Percentiles rank a stretch among this genome's conserved stretches.
Conservation (phyloP, 2,888 invertebrate species). For the Rhimphoctona megacephalus region DNA sequence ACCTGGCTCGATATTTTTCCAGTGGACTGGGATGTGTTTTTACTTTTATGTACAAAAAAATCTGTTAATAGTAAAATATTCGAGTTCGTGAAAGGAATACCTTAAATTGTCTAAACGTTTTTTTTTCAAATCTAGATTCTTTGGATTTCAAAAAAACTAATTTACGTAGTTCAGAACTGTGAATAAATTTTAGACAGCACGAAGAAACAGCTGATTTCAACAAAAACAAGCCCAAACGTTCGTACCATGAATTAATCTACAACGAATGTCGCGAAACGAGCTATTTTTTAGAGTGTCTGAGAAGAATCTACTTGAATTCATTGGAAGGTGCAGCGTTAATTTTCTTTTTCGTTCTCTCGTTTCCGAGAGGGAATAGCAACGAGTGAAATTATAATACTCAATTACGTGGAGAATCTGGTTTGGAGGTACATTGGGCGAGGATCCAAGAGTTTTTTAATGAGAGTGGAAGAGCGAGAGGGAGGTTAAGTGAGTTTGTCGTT, state of each 20-base stretch:
- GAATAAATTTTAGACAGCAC: too few relatives aligned
- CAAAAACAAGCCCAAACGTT: too few relatives aligned
- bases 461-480: background rate
- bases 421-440: background rate
- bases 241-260: background rate
- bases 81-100: too few relatives aligned
- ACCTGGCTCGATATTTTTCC: too few relatives aligned
- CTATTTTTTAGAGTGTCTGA: background rate
- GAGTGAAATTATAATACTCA: conserved; percentile 30
- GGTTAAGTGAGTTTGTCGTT: conserved; percentile 15
- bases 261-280: background rate
- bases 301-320: background rate
- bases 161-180: background rate
- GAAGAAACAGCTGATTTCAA: too few relatives aligned
- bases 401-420: conserved; percentile 34
- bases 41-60: too few relatives aligned
- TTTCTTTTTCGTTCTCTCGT: background rate
- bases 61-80: too few relatives aligned
- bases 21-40: too few relatives aligned
- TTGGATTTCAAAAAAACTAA: background rate
- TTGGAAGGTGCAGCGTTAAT: background rate
- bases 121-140: background rate
- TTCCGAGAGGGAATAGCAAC: background rate
- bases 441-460: conserved; percentile 20
- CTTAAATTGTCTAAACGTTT: too few relatives aligned